Base-by-base conservation (phyloP, 2,797 vertebrate species). In the Cacajao melanocephalus region DNA sequence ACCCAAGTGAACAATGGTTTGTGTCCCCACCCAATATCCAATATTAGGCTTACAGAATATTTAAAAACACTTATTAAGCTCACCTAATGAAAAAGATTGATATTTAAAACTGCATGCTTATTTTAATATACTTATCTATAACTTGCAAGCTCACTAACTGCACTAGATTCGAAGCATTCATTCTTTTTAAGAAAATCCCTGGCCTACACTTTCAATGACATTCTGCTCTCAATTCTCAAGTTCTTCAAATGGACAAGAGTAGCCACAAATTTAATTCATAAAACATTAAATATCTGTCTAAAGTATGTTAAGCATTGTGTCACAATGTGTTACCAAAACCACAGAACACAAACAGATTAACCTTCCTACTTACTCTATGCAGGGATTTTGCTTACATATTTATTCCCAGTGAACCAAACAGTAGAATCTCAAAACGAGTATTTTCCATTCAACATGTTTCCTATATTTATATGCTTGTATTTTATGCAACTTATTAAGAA, bases 1-100 rank as follows among this genome's bases (percentile, higher is more conserved):
- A 81, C 98, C 98, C 98, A 98, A 95, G 86, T 44, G 95, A 98
- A 98, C 98, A 98, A 98, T 30, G 94, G 85, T 93, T 95, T 84
- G 73, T 70, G 96, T 96, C 97, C 83, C 95, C 90, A 98, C 98
- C 98, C 98, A 96, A 90, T 48, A 95, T 46, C 96, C 96, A 97
- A 44, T 24, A 2, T 5, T 14, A 85, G 75, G 88, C 76, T 81
- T 96, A 96, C 88, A 98, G 67, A 97, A 94, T 92, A 44, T 84
- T 64, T n/a, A 92, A 88, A 76, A 86, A 93, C 48, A 85, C 14
- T 78, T 86, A 88, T 78, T 78, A 93, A 87, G 88, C 22, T 83
- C 46, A 95, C 6, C 39, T 67, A 82, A 85, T 70, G 79, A 88
- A 84, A 90, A 93, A 44, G 8, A 91, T 0, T 82, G 57, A 64